phyloP scores from a whole-genome alignment of 2,888 invertebrate species.

The Brenthis hecate region DNA sequence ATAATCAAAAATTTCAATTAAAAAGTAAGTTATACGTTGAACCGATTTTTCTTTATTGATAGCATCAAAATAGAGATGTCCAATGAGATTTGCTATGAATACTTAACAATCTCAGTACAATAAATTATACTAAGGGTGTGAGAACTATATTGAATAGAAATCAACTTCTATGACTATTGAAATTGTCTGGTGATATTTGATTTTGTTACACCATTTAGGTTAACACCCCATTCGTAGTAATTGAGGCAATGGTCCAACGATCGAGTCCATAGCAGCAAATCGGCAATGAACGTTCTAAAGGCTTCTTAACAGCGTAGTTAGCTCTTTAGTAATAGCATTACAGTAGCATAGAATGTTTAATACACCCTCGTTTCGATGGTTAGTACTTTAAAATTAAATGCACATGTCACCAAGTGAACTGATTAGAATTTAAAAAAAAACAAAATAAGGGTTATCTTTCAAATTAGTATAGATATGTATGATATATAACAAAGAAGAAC shows the following conservation, averaged over 20 bases:
- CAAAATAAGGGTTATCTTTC: too few species aligned
- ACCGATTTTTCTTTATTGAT: too few species aligned
- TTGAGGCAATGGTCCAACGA: conserved; percentile 28
- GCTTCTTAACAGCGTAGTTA: conserved; percentile 46
- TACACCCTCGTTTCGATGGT: conserved; percentile 16
- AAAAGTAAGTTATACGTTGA: too few species aligned
- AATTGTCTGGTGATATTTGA: conserved; percentile 15
- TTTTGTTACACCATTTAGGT: conserved; percentile 29
- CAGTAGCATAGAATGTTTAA: conserved; percentile 38
- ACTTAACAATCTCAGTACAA: too few species aligned
- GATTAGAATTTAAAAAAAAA: too few species aligned
- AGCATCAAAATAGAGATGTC: too few species aligned
- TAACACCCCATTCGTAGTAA: conserved; percentile 30
- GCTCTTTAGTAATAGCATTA: conserved; percentile 45
- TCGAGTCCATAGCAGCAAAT: conserved; percentile 24
- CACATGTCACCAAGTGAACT: background rate
- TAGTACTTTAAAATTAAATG: conserved; percentile 8
- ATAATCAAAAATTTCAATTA: too few species aligned
- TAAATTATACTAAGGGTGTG: background rate
- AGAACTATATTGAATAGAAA: conserved; percentile 23
- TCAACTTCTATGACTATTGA: conserved; percentile 23
- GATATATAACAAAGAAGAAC: too few species aligned
- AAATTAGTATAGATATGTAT: too few species aligned
- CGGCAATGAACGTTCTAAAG: conserved; percentile 43
- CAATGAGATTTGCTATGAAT: too few species aligned